Evolutionary conservation across 2,113 vertebrate genomes (phyloP), one percentile per base, ranked within the genome.

Genomic region (Pyxicephalus adspersus): DNA sequence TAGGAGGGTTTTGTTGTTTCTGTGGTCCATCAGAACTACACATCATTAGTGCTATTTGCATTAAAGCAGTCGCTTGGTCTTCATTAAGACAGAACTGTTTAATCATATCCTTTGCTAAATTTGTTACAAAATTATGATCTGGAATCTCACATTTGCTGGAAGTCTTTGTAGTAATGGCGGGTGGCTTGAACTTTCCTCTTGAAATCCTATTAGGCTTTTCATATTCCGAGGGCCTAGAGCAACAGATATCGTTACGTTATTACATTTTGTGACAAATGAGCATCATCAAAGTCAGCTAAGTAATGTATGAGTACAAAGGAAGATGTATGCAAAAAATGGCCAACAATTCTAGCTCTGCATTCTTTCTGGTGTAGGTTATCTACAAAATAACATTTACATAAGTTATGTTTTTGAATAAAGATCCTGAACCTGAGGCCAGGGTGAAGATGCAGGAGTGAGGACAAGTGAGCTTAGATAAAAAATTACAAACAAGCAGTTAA

Each of bases 11-110:
- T 3, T 2, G 77, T 0, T 0, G 15, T 5, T 83, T 82, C 13
- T 71, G 19, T 0, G 0, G 29, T 18, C 82, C 15, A 50, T 54
- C 60, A 9, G 0, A 52, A 23, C 26, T 77, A 2, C 83, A 71
- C 87, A 94, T 91, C 94, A 94, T 93, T 13, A 64, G 80, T 22
- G 91, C 92, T 45, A 93, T 83, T 9, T 76, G 86, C 23, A 86
- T 26, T 34, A 94, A 85, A 0, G 92, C 88, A 0, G 82, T 3
- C 0, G 90, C 89, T 83, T 94, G 94, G 74, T 92, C 92, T 0
- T 83, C 50, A 78, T 95, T 94, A 80, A 95, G 18, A 0, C 80
- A 84, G 83, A 92, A 89, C 0, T 0, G 80, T 3, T 86, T 72
- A 76, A 91, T 89, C 75, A 92, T 86, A 55, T 90, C 86, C 4